Percentiles rank a stretch among this genome's conserved stretches.
Conservation (phyloP, 1,140 invertebrate genomes). For the Archivesica marissinica region DNA sequence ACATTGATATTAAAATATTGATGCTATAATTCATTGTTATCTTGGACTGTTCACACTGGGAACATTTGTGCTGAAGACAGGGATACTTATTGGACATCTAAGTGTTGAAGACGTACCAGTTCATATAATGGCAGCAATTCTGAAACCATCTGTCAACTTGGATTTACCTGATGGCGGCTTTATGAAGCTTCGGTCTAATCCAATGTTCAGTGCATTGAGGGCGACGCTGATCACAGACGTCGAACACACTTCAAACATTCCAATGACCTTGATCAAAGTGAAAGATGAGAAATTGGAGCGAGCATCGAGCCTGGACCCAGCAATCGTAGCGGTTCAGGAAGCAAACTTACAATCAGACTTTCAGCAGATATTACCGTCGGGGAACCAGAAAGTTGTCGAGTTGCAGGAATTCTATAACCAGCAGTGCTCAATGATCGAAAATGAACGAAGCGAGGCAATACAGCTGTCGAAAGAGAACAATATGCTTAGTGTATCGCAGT, state of each 20-base stretch:
- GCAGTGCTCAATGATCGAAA: constrained; percentile 70
- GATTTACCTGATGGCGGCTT: constrained; percentile 50
- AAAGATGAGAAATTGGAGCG: constrained; percentile 40
- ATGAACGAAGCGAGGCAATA: constrained; percentile 66
- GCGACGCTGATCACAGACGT: constrained; percentile 65
- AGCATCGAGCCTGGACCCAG: constrained; percentile 53
- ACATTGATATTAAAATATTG: constrained; percentile 15
- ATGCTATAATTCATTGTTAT: constrained; percentile 8
- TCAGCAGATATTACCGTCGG: constrained; percentile 56
- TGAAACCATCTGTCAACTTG: background rate
- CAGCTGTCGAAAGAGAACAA: constrained; percentile 63
- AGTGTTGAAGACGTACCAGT: no score
- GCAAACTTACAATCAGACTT: constrained; percentile 73
- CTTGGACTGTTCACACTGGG: no score
- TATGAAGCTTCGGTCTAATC: constrained; percentile 64
- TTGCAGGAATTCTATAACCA: constrained; percentile 71
- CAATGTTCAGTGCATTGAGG: constrained; percentile 70
- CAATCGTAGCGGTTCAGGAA: constrained; percentile 71
- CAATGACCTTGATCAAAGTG: constrained; percentile 30
- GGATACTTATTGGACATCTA: no score
- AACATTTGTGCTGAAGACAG: no score
- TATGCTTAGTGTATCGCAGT: constrained; percentile 49
- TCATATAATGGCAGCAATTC: constrained; percentile 56
- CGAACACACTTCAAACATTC: constrained; percentile 23
- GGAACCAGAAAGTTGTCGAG: constrained; percentile 69